A percentile compares a stretch with the other conserved stretches of the same genome.
phyloP scores from a whole-genome alignment of 2,113 vertebrate genomes.

The Ctenodactylus gundi region DNA sequence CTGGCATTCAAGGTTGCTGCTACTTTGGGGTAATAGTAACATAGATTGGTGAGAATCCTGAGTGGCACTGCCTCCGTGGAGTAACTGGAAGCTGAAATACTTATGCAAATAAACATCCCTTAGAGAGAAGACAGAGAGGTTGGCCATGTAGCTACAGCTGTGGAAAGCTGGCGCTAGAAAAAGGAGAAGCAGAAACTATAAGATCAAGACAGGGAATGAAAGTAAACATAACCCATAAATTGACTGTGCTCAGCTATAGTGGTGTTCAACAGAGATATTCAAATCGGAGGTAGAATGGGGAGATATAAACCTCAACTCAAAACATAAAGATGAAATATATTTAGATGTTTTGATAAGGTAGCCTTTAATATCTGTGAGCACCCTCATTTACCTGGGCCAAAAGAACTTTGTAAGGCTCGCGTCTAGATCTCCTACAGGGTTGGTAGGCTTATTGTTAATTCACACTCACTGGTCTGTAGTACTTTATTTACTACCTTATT shows the following conservation, averaged over 20 bases:
- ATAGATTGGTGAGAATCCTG: not conserved
- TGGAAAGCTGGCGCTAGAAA: not conserved
- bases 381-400: not conserved
- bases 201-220: not conserved
- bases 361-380: not conserved
- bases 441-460: not conserved
- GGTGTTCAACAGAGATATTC: not conserved
- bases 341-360: not conserved
- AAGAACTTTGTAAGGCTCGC: not conserved
- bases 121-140: not conserved
- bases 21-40: not conserved
- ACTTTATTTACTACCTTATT: not conserved
- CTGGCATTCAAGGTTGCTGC: not conserved
- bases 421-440: not conserved
- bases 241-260: not conserved
- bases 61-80: not conserved
- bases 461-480: not conserved
- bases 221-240: not conserved
- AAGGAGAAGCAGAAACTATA: not conserved
- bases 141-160: constrained; percentile 3
- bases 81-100: not conserved
- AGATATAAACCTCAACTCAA: not conserved
- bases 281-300: not conserved
- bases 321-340: not conserved
- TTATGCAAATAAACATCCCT: constrained; percentile 21